A percentile compares a stretch with the other conserved stretches of the same genome.
Conservation (phyloP, 2,797 vertebrate genomes). For the Threskiornis aethiopicus region DNA sequence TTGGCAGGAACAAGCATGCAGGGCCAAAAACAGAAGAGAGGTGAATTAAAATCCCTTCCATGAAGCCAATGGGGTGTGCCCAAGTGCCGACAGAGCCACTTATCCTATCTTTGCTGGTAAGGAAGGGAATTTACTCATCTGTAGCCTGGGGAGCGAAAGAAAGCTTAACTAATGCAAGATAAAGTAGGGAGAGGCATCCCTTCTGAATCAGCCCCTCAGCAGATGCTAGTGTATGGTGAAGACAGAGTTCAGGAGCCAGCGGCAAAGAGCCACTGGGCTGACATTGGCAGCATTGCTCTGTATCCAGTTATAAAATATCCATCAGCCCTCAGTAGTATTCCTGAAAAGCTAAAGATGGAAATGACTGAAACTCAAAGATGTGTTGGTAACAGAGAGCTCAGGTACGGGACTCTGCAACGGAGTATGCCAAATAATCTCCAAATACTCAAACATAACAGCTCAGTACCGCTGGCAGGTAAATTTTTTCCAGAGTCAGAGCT, state of each 20-base stretch:
- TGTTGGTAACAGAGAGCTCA: neutral
- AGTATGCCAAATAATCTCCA: neutral
- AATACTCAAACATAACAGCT: neutral
- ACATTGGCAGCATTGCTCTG: neutral
- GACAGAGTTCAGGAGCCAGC: neutral
- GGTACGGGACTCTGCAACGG: fast-evolving
- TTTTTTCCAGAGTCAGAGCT: neutral
- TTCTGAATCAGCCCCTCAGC: neutral
- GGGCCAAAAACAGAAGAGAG: conserved; percentile 23
- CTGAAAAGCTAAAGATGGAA: neutral
- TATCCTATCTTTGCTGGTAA: neutral
- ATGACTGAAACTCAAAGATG: neutral
- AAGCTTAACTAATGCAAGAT: neutral
- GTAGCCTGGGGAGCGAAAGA: neutral
- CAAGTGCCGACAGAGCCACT: neutral
- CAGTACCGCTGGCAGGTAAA: neutral
- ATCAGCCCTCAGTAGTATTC: neutral
- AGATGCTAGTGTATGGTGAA: neutral
- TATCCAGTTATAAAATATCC: neutral
- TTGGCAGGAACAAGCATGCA: conserved; percentile 25
- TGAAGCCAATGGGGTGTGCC: neutral
- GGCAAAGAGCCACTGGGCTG: neutral
- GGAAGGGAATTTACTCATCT: neutral
- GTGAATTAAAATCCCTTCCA: neutral
- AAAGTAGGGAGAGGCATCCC: neutral